These are phyloP conservation scores for Stegodyphus mimosarum DNA, from an alignment of 1,140 invertebrate genomes.

Conservation along the genomic window DNA sequence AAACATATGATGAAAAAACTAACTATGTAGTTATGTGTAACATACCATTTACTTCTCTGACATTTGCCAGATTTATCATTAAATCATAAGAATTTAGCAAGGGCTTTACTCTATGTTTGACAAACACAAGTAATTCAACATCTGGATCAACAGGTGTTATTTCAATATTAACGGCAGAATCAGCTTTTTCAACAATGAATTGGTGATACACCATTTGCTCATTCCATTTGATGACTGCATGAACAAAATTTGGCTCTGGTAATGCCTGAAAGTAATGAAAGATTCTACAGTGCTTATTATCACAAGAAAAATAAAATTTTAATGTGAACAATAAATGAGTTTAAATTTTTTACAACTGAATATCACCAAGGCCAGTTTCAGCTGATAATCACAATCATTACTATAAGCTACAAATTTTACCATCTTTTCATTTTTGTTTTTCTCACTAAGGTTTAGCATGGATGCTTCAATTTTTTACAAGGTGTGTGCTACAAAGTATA, in stretches of 20 bases:
- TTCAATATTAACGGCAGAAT: conserved; percentile 65
- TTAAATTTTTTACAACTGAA: background rate
- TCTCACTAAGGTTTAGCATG: no score
- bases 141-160: conserved; percentile 63
- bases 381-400: no score
- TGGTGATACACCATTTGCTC: conserved; percentile 65
- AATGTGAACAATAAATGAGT: background rate
- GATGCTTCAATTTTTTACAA: no score
- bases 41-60: conserved; percentile 61
- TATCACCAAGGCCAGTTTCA: background rate
- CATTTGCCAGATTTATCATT: conserved; percentile 59
- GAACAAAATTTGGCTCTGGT: conserved; percentile 62
- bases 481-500: no score
- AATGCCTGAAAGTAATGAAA: conserved; percentile 41
- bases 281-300: background rate
- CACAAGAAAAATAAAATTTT: background rate
- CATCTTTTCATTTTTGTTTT: no score
- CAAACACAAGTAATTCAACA: conserved; percentile 62
- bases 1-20: no score
- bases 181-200: conserved; percentile 64
- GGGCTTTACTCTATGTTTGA: conserved; percentile 64
- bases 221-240: conserved; percentile 63
- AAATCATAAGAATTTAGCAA: conserved; percentile 63
- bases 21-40: no score
- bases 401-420: no score